phyloP scores from a whole-genome alignment of 2,888 invertebrate species.

The Drosophila mayaguana region DNA sequence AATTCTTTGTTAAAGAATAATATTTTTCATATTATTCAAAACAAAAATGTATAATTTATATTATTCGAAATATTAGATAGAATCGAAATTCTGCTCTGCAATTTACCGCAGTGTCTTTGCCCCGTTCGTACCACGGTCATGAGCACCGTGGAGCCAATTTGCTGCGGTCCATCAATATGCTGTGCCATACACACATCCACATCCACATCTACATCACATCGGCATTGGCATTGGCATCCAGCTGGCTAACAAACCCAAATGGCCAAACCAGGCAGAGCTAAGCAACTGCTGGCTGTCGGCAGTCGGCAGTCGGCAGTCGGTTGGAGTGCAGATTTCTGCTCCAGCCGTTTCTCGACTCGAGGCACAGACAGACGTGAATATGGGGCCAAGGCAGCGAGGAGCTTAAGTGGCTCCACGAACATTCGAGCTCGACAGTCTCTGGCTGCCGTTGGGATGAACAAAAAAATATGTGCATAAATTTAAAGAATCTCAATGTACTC shows the following conservation, averaged over 20 bases:
- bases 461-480: constrained; percentile 78
- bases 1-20: no score
- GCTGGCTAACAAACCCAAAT: constrained; percentile 54
- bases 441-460: constrained; percentile 50
- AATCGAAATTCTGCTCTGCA: no score
- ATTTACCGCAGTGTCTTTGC: neutral
- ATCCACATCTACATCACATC: constrained; percentile 14
- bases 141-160: constrained; percentile 73
- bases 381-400: constrained; percentile 44
- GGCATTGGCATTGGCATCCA: constrained; percentile 30
- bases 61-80: no score
- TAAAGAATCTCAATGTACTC: constrained; percentile 79
- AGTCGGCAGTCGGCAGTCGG: constrained; percentile 25
- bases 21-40: no score
- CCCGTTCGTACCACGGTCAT: constrained; percentile 51
- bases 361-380: constrained; percentile 5
- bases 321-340: constrained; percentile 49
- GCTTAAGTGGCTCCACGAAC: constrained; percentile 76
- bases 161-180: constrained; percentile 82
- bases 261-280: constrained; percentile 36
- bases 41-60: no score
- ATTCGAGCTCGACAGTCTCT: constrained; percentile 38
- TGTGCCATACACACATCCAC: constrained; percentile 56
- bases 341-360: constrained; percentile 12
- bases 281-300: constrained; percentile 21